A percentile compares a stretch with the other conserved stretches of the same genome.
Conservation (phyloP, 2,888 invertebrate genomes). For the Trisateles emortualis region DNA sequence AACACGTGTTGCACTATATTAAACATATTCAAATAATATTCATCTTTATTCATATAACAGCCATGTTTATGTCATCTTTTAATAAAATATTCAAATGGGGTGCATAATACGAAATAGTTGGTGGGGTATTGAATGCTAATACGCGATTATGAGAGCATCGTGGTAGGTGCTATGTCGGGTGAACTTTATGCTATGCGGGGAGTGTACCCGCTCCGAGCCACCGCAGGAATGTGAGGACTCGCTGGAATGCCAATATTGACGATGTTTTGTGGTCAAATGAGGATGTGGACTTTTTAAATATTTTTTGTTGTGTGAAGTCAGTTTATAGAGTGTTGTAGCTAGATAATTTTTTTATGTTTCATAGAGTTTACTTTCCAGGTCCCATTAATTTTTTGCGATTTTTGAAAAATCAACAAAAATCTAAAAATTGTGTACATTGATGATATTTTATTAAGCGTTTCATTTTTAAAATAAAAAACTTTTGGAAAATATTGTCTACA, state of each 20-base stretch:
- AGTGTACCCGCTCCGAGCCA: background rate
- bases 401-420: too few species aligned
- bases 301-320: background rate
- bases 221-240: conserved; percentile 22
- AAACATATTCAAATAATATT: background rate
- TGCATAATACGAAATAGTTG: conserved; percentile 44
- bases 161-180: conserved; percentile 1
- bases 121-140: conserved; percentile 44
- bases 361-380: too few species aligned
- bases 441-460: too few species aligned
- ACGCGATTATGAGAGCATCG: conserved; percentile 38
- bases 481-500: too few species aligned
- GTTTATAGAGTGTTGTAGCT: background rate
- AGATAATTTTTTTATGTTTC: too few species aligned
- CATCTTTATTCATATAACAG: conserved; percentile 3
- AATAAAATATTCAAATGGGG: conserved; percentile 55
- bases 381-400: too few species aligned
- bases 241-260: conserved; percentile 49
- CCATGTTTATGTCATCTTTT: conserved; percentile 37
- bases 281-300: conserved; percentile 1
- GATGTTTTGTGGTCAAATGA: conserved; percentile 12
- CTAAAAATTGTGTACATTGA: too few species aligned
- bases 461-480: too few species aligned
- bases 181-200: conserved; percentile 1
- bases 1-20: background rate